Percentiles rank a stretch among this genome's conserved stretches.
phyloP scores from a whole-genome alignment of 2,113 vertebrate species.

The Salminus brasiliensis region DNA sequence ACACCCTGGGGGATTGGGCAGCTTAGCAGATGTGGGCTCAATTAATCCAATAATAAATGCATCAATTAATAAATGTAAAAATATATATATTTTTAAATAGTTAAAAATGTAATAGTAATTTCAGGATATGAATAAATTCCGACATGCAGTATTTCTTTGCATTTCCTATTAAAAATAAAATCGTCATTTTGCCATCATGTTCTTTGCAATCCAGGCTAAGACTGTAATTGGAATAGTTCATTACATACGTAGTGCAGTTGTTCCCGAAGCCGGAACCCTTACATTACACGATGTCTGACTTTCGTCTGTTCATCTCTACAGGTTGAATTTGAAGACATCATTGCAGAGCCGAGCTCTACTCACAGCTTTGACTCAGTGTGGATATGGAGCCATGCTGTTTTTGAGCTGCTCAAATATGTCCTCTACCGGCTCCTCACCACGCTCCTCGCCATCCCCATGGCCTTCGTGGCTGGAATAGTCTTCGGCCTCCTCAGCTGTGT shows the following conservation, averaged over 20 bases:
- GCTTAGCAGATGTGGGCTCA: no score
- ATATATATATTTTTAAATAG: no score
- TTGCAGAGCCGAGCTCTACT: conserved; percentile 84
- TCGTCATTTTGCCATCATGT: no score
- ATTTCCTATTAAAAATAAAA: no score
- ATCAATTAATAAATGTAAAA: no score
- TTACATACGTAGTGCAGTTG: not conserved
- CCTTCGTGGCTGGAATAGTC: conserved; percentile 82
- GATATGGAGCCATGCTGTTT: conserved; percentile 91
- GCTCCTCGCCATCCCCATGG: conserved; percentile 87
- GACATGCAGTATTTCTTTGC: no score
- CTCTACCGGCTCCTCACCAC: conserved; percentile 87
- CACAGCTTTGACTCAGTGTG: conserved; percentile 93
- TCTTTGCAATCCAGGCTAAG: no score
- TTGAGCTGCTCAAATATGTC: conserved; percentile 87
- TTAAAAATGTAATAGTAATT: no score
- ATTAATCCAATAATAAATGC: no score
- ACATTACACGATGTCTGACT: not conserved
- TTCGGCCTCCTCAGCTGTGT: conserved; percentile 89
- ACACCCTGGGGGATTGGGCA: no score
- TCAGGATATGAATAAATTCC: no score
- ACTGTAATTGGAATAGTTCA: not conserved
- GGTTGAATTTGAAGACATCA: conserved; percentile 91
- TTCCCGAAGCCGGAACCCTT: not conserved
- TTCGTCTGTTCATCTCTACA: conserved; percentile 55